Evolutionary conservation across 2,888 invertebrate genomes (phyloP), one percentile per base, ranked within the genome.

Genomic region (Zygaena filipendulae): DNA sequence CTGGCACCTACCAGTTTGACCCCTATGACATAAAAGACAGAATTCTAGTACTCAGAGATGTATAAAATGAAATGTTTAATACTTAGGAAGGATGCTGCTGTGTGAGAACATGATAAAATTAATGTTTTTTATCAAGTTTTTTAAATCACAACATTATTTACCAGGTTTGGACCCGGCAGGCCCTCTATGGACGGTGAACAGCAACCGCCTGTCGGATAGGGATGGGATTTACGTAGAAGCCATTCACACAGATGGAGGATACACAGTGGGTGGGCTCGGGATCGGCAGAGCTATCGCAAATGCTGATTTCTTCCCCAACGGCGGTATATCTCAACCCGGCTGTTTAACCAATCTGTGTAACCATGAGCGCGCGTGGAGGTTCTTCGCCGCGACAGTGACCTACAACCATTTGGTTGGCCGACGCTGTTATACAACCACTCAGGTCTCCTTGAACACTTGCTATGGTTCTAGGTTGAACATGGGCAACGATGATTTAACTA

Each of bases 241-340:
- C 2, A 48, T 48, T 16, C 48, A 48, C 30, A 48, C 48, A 2
- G 41, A 48, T 25, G 42, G 43, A 14, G 42, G 43, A 9, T 31
- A 24, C 20, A 20, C 33, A 6, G 11, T 36, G 7, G 38, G 36
- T 11, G 43, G 39, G n/a, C 32, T 37, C 7, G 43, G 43, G 1
- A 38, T 40, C n/a, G 38, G 35, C 2, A 16, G 12, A 1, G 21
- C 35, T 0, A 21, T 75, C 10, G 79, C 70, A 2, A 60, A 80
- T 32, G 81, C 57, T 4, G 84, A 84, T 47, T 84, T 84, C 53
- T 84, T 75, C 63, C 81, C 82, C n/a, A 84, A 84, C 36, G 68
- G 74, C 21, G 84, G 84, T 2, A 48, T 27, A 13, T 42, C 41
- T 8, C 64, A 68, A 31, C 63, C 66, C 3, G 61, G 57, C 0